Base-by-base conservation (phyloP, 2,888 invertebrate species). In the Nebria brevicollis region DNA sequence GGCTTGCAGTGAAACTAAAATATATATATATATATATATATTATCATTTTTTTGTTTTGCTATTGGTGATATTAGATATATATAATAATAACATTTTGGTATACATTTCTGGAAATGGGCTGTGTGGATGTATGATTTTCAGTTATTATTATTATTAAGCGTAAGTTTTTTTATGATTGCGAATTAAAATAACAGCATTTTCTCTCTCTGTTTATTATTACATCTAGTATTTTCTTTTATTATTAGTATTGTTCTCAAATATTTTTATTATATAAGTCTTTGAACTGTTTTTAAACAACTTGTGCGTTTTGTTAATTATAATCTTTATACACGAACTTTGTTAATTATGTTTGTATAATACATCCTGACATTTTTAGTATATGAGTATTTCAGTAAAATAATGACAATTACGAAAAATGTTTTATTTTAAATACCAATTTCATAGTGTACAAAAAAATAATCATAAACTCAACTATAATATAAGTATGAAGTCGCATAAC, bases 31-130 rank as follows among this genome's bases (percentile, higher is more conserved):
- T 26, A 13, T 25, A 34, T 70, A 34, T 26, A 70, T 70, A 13
- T 20, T 20, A 20, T 20, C 20, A 70, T 70, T 70, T 26, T 34
- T 54, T 54, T 54, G 54, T 80, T 81, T 81, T 81, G 77, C 81
- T 81, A 81, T 80, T 81, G 81, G 86, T 86, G 86, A 86, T 86
- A 86, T 86, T 86, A 86, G 85, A 83, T 85, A 83, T 85, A 85
- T 85, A 85, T 85, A 82, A 83, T 54, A 54, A 54, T 54, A 54
- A 54, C 54, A 54, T 54, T 84, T 84, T 84, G 83, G 83, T 84
- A 83, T 81, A 81, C 81, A 77, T 83, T 84, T 84, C 83, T 82
- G 83, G 84, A 82, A 83, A 82, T 82, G 83, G 85, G 85, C 85
- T 85, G 85, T 85, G 85, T 85, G 81, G 77, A 72, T 83, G 75